A percentile compares a stretch with the other conserved stretches of the same genome.
Evolutionary conservation across 1,140 invertebrate genomes (phyloP).

Genomic region (Drosophila sulfurigaster): DNA sequence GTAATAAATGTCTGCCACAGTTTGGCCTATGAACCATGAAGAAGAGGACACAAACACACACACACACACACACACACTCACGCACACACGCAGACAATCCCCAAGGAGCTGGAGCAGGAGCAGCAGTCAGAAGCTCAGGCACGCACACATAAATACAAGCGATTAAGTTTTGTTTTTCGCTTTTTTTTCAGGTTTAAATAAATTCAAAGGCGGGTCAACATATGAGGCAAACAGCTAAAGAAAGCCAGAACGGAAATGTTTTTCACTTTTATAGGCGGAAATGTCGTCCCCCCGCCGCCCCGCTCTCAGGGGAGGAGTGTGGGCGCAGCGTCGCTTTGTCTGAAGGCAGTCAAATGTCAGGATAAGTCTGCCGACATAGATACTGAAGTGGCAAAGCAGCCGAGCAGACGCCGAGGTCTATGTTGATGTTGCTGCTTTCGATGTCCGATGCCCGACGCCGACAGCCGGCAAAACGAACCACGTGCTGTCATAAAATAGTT

Average conservation of each 20-base stretch:
- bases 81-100: not conserved
- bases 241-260: conserved; percentile 30
- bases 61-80: conserved; percentile 19
- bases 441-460: not conserved
- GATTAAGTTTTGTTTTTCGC: conserved; percentile 31
- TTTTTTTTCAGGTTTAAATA: conserved; percentile 53
- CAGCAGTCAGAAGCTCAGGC: conserved; percentile 5
- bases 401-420: conserved; percentile 33
- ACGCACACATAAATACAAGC: conserved; percentile 20
- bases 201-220: conserved; percentile 40
- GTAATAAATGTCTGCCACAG: conserved; percentile 57
- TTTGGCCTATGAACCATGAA: conserved; percentile 36
- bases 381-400: conserved; percentile 13
- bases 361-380: conserved; percentile 40
- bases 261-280: conserved; percentile 22
- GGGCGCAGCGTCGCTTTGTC: conserved; percentile 63
- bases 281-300: not conserved
- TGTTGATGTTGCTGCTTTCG: not conserved
- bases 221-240: conserved; percentile 17
- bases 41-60: conserved; percentile 14
- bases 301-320: not conserved
- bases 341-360: conserved; percentile 36
- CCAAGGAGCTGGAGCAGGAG: not conserved
- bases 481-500: conserved; percentile 73
- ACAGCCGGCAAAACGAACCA: conserved; percentile 37